Percentiles rank a stretch among this genome's conserved stretches.
phyloP scores from a whole-genome alignment of 2,888 invertebrate species.

The Rhopalosiphum nymphaeae region DNA sequence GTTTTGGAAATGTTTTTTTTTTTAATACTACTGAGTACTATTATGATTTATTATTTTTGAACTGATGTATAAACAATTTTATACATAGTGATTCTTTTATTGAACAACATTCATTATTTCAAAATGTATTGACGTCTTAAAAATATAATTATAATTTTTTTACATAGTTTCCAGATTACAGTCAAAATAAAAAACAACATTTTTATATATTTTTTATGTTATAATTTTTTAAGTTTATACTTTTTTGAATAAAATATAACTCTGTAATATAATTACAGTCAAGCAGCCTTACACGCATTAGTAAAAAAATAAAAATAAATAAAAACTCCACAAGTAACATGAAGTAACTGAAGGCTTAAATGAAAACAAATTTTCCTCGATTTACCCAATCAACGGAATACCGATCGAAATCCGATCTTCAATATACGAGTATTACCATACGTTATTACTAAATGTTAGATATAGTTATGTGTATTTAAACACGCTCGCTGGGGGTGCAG shows the following conservation, averaged over 20 bases:
- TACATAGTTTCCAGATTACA: too few relatives aligned
- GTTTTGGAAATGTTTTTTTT: too few relatives aligned
- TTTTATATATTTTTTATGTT: too few relatives aligned
- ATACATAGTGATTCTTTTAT: too few relatives aligned
- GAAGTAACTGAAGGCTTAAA: not conserved
- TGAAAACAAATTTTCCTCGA: not conserved
- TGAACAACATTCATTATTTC: too few relatives aligned
- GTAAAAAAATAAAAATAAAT: not conserved
- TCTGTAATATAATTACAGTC: not conserved
- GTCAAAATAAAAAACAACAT: too few relatives aligned
- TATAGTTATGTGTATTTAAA: not conserved
- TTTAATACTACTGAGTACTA: too few relatives aligned
- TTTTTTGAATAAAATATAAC: not conserved
- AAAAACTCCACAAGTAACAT: not conserved
- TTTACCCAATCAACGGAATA: too few relatives aligned
- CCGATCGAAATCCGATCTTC: not conserved
- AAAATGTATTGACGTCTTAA: too few relatives aligned
- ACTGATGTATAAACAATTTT: too few relatives aligned
- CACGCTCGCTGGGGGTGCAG: not conserved
- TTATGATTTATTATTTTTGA: too few relatives aligned
- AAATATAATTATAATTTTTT: too few relatives aligned
- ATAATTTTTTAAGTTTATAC: not conserved
- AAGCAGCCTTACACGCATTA: not conserved
- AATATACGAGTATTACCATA: slow-evolving; percentile 20
- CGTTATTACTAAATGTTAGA: not conserved